Evolutionary conservation across 2,888 invertebrate genomes (phyloP).

Genomic region (Tuta absoluta): DNA sequence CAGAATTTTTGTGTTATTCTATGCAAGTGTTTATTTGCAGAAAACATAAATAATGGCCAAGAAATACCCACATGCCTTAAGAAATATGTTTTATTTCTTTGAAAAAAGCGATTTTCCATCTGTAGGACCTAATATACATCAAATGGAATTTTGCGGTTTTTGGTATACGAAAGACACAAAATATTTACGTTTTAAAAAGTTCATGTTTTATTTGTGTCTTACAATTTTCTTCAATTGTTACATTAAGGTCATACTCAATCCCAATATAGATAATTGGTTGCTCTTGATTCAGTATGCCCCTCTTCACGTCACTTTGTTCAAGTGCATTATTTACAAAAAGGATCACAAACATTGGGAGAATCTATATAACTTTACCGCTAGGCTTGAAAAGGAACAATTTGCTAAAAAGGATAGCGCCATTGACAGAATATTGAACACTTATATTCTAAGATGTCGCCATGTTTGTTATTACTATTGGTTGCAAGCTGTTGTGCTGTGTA

Average conservation of each 20-base stretch:
- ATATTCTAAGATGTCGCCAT: conserved; percentile 50
- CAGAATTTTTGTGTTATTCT: no score
- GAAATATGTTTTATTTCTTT: background rate
- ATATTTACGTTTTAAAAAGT: background rate
- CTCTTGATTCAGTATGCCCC: background rate
- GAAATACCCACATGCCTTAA: background rate
- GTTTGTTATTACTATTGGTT: conserved; percentile 58
- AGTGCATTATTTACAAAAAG: background rate
- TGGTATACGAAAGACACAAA: background rate
- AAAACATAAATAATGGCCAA: background rate
- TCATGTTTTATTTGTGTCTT: background rate
- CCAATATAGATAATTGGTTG: background rate
- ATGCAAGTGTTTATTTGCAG: no score
- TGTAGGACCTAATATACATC: background rate
- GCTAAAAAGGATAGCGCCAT: conserved; percentile 38
- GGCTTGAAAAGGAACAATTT: conserved; percentile 38
- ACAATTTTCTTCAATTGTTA: background rate
- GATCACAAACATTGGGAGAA: background rate
- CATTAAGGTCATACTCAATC: background rate
- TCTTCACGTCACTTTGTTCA: background rate
- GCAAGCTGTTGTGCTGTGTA: conserved; percentile 48
- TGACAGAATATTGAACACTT: conserved; percentile 42
- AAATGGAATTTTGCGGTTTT: background rate
- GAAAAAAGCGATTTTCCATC: background rate
- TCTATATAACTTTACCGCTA: background rate